Evolutionary conservation across 1,140 invertebrate species (phyloP), one percentile per base, ranked within the genome.

Genomic region (Parasteatoda tepidariorum): DNA sequence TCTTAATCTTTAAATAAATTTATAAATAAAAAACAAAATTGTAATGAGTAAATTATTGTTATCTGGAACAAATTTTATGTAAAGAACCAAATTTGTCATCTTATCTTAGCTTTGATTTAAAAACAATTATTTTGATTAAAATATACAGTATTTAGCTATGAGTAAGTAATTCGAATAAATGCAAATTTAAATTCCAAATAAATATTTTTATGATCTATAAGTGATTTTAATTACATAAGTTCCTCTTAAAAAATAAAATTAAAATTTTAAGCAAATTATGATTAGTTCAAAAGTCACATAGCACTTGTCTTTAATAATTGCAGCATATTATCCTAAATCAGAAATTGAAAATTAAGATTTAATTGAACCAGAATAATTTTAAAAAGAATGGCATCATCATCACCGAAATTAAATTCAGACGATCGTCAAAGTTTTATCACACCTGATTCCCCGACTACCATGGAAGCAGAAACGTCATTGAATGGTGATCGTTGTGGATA

Each of bases 401-500:
- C 66, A 0, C 66, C 66, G 2, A 68, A 41, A 41, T 11, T 48
- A 24, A 41, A 68, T 15, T 22, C n/a, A 24, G 68, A 71, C 0
- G 68, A 71, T 55, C 68, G 41, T 11, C 68, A 71, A 31, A 55
- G 15, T 2, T 55, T 71, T 2, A 55, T 34, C 26, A 48, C 66
- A 13, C 33, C 9, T 26, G 66, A 68, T 26, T 68, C 66, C 0
- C 66, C 66, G 41, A 48, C 38, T 24, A 48, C 38, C 1, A 1
- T n/a, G 2, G 71, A 74, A 61, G 55, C 55, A 0, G 71, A 74
- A 31, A 74, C 71, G 2, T 71, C 68, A 5, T 48, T 71, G 0
- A 59, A 26, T 26, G n/a, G 34, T 2, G 68, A 71, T 11, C 28
- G n/a, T n/a, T 74, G 55, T 11, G 71, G 71, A 33, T 74, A 59